phyloP scores from a whole-genome alignment of 37 sponge, comb jelly and placozoan genomes.

The Ianthella basta region DNA sequence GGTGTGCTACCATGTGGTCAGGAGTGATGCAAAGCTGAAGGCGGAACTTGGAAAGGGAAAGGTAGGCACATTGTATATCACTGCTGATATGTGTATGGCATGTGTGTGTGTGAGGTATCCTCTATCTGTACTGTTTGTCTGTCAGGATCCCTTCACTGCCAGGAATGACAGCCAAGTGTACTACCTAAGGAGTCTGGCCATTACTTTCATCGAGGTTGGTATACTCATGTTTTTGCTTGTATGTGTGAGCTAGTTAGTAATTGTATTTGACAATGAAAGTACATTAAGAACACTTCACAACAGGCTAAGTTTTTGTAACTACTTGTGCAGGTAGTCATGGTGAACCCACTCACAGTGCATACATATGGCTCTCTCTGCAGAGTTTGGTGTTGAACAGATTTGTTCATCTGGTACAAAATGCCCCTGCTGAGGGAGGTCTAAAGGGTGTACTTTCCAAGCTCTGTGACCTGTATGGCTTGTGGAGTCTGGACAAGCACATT shows the following conservation, averaged over 20 bases:
- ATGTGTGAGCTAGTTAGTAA: too few species aligned
- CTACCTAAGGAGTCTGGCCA: constrained; percentile 68
- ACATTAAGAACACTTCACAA: too few species aligned
- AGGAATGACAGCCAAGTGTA: constrained; percentile 78
- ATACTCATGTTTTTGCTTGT: too few species aligned
- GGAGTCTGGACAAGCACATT: constrained; percentile 75
- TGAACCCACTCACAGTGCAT: too few species aligned
- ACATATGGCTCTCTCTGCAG: constrained; percentile 22
- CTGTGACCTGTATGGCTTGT: constrained; percentile 68
- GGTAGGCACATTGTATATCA: constrained; percentile 41
- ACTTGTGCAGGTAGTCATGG: too few species aligned
- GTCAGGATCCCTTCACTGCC: constrained; percentile 69
- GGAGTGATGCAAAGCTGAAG: constrained; percentile 52
- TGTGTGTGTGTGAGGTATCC: too few species aligned
- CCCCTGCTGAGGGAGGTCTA: constrained; percentile 21
- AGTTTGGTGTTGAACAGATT: constrained; percentile 54
- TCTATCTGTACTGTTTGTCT: too few species aligned
- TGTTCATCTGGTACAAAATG: constrained; percentile 39
- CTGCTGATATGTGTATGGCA: too few species aligned
- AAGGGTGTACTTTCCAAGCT: constrained; percentile 46
- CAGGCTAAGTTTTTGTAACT: too few species aligned
- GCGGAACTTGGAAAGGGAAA: constrained; percentile 44
- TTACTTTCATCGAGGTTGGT: constrained; percentile 78
- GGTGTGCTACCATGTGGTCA: constrained; percentile 68
- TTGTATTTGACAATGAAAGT: too few species aligned